These are phyloP conservation scores for Aphelenchoides bicaudatus DNA, from an alignment of 2,888 invertebrate species.

Conservation along the genomic window DNA sequence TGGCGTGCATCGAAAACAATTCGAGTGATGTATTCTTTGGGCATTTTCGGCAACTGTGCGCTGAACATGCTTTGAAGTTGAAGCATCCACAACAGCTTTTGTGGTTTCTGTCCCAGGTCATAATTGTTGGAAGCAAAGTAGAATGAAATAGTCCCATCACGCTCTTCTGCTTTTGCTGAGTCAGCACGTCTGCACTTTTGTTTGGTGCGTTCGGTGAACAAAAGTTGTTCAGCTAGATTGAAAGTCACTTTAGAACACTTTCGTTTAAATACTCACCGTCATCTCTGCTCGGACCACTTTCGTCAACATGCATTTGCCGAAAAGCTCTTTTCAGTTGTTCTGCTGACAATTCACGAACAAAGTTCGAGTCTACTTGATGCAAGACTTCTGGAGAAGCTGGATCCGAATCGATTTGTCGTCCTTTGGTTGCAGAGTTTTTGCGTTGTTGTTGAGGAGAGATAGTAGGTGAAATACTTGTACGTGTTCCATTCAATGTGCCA, in stretches of 20 bases:
- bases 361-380: no score
- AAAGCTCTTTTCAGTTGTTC: neutral
- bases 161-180: conserved; percentile 23
- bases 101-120: conserved; percentile 66
- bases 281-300: neutral
- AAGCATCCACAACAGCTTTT: conserved; percentile 49
- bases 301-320: neutral
- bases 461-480: neutral
- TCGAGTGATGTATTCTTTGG: conserved; percentile 82
- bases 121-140: conserved; percentile 89
- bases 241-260: neutral
- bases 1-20: conserved; percentile 77
- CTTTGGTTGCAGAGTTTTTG: neutral
- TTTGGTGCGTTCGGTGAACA: conserved; percentile 7
- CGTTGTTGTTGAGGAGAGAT: neutral
- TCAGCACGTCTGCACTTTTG: conserved; percentile 2
- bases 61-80: conserved; percentile 67
- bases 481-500: neutral
- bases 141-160: conserved; percentile 32
- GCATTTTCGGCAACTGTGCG: conserved; percentile 89
- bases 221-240: conserved; percentile 3
- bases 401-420: neutral
- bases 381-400: neutral
- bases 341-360: conserved; percentile 1
- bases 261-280: neutral